phyloP scores from a whole-genome alignment of 2,888 invertebrate species.

The Mayetiola destructor region DNA sequence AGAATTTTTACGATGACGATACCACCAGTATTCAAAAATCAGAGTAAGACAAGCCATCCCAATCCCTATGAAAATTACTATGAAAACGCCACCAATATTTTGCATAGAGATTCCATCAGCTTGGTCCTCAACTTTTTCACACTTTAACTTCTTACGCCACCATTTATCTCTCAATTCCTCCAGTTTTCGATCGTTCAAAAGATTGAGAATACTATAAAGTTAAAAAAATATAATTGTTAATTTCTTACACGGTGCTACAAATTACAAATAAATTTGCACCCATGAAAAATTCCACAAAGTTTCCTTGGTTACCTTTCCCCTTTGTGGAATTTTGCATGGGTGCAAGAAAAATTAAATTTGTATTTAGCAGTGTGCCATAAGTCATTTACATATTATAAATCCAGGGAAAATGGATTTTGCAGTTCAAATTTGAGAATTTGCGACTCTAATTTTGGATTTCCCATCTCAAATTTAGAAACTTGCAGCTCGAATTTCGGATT shows the following conservation, averaged over 20 bases:
- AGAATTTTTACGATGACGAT: slow-evolving; percentile 54
- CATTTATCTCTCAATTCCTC: slow-evolving; percentile 91
- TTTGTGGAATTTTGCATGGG: too few species aligned
- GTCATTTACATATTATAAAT: too few species aligned
- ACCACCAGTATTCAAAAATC: slow-evolving; percentile 90
- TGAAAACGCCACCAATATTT: slow-evolving; percentile 96
- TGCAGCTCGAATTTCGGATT: too few species aligned
- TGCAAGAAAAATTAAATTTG: too few species aligned
- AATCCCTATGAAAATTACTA: slow-evolving; percentile 92
- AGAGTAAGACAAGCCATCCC: slow-evolving; percentile 81
- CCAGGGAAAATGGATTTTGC: too few species aligned
- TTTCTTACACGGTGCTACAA: background rate
- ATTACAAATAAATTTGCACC: background rate
- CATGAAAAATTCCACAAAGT: too few species aligned
- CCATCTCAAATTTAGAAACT: too few species aligned
- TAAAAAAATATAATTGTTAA: background rate
- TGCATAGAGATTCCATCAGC: slow-evolving; percentile 95
- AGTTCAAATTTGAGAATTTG: too few species aligned
- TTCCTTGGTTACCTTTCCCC: too few species aligned
- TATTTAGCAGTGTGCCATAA: too few species aligned
- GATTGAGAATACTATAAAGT: slow-evolving; percentile 61
- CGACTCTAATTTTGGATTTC: too few species aligned
- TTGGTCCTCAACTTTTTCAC: slow-evolving; percentile 80
- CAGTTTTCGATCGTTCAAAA: slow-evolving; percentile 81
- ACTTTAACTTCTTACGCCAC: slow-evolving; percentile 77